These are phyloP conservation scores for Odocoileus virginianus DNA, from an alignment of 2,113 vertebrate species.

Conservation along the genomic window DNA sequence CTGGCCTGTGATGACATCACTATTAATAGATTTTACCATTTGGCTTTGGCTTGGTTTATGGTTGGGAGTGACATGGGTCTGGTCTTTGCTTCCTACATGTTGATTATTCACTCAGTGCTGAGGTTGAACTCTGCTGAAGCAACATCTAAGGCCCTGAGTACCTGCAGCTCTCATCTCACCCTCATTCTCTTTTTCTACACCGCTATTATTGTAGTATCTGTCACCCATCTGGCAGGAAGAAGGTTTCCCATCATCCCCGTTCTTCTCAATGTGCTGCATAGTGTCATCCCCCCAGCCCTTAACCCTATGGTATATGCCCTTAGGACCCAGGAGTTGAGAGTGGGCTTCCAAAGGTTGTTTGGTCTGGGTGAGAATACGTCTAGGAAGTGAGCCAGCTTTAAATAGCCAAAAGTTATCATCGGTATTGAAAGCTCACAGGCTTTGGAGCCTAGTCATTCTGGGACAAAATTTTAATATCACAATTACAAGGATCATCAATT, in stretches of 20 bases:
- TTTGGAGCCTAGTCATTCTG: background rate
- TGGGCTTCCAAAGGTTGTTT: background rate
- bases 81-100: conserved; percentile 25
- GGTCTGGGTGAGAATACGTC: background rate
- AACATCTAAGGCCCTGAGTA: background rate
- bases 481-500: background rate
- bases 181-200: background rate
- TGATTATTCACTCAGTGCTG: background rate
- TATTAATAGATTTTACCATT: conserved; percentile 34
- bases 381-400: background rate
- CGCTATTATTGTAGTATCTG: background rate
- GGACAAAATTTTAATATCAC: background rate
- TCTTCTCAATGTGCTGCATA: background rate
- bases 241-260: background rate
- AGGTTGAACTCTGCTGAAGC: background rate
- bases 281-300: background rate
- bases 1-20: conserved; percentile 65
- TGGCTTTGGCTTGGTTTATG: background rate
- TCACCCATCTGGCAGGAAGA: background rate
- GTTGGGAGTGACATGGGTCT: conserved; percentile 35
- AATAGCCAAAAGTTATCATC: background rate
- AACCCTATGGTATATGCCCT: background rate
- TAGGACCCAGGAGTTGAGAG: background rate
- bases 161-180: background rate
- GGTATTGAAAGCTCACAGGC: background rate